These are phyloP conservation scores for Carposina sasakii DNA, from an alignment of 1,140 invertebrate species.

Conservation along the genomic window DNA sequence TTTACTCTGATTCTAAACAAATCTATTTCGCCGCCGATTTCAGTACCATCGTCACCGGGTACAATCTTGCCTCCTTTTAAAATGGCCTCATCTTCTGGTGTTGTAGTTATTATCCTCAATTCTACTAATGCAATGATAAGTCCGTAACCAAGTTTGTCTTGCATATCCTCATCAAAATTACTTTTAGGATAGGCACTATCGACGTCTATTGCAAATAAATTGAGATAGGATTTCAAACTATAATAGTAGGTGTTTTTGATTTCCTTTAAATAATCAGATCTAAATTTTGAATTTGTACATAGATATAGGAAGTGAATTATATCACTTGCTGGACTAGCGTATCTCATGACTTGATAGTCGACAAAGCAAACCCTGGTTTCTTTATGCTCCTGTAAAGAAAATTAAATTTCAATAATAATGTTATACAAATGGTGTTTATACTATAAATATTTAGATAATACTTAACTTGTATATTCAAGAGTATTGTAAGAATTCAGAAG, in stretches of 20 bases:
- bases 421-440: no score
- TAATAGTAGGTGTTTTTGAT: constrained; percentile 41
- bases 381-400: constrained; percentile 38
- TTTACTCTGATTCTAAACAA: constrained; percentile 41
- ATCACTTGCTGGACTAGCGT: constrained; percentile 45
- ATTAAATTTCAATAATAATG: neutral
- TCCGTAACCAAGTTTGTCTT: constrained; percentile 38
- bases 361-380: constrained; percentile 43
- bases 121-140: constrained; percentile 45
- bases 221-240: constrained; percentile 39
- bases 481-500: no score
- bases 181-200: constrained; percentile 34
- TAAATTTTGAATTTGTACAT: constrained; percentile 49
- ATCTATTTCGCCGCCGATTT: constrained; percentile 15
- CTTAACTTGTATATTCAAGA: no score
- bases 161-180: constrained; percentile 39
- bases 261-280: constrained; percentile 39
- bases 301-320: constrained; percentile 51
- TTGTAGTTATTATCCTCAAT: constrained; percentile 39
- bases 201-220: constrained; percentile 34
- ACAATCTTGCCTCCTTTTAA: constrained; percentile 20
- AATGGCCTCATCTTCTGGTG: constrained; percentile 30
- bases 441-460: no score
- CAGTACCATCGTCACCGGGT: constrained; percentile 15
- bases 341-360: constrained; percentile 57